These are phyloP conservation scores for Deladenus siricidicola DNA, from an alignment of 2,888 invertebrate species.

Conservation along the genomic window DNA sequence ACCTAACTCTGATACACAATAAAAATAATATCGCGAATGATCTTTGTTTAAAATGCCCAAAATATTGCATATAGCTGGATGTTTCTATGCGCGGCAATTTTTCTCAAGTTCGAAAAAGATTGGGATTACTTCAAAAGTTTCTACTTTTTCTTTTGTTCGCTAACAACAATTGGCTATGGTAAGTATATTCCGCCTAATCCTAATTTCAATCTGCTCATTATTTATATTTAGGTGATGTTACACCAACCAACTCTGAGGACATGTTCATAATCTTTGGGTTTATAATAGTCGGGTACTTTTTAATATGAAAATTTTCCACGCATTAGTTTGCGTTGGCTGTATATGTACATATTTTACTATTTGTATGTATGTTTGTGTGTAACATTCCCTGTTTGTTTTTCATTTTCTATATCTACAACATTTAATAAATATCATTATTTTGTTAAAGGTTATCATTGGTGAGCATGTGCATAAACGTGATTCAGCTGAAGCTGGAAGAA, in stretches of 20 bases:
- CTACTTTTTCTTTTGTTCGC: slow-evolving; percentile 52
- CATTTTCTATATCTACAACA: background rate
- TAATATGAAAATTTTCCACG: too few relatives aligned
- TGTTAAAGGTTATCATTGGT: slow-evolving; percentile 12
- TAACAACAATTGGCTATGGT: slow-evolving; percentile 53
- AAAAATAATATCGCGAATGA: too few relatives aligned
- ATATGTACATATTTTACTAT: background rate
- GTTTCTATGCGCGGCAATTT: slow-evolving; percentile 53
- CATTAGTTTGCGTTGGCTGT: background rate
- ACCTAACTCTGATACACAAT: too few relatives aligned
- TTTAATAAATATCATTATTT: background rate
- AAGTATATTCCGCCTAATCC: slow-evolving; percentile 5
- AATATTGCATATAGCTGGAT: slow-evolving; percentile 52
- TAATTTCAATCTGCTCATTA: background rate
- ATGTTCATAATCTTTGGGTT: slow-evolving; percentile 48
- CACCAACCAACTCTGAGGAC: slow-evolving; percentile 51
- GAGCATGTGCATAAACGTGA: slow-evolving; percentile 37
- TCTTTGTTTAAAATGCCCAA: too few relatives aligned
- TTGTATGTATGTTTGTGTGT: background rate
- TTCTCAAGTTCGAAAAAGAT: slow-evolving; percentile 48
- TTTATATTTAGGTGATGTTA: slow-evolving; percentile 44
- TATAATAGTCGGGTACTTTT: slow-evolving; percentile 51
- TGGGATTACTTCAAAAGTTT: slow-evolving; percentile 54
- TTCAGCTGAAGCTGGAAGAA: slow-evolving; percentile 36
- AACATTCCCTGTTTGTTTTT: background rate